phyloP scores from a whole-genome alignment of 1,140 invertebrate species.

The Varroa destructor region DNA sequence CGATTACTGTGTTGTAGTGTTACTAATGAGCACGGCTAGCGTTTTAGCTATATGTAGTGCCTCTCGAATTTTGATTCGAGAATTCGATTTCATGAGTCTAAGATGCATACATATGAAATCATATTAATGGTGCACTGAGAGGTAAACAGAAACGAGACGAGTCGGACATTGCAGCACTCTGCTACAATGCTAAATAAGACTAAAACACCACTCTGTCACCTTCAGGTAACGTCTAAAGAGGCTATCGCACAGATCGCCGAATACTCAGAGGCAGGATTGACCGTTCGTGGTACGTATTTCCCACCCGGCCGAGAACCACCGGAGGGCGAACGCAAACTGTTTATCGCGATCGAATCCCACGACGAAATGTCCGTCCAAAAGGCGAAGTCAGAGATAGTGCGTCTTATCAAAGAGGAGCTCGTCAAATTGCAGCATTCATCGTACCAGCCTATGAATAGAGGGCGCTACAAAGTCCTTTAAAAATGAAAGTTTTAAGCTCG shows the following conservation, averaged over 20 bases:
- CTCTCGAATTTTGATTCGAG: neutral
- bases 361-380: slow-evolving; percentile 91
- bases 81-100: no score
- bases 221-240: slow-evolving; percentile 51
- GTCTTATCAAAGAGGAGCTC: slow-evolving; percentile 93
- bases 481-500: no score
- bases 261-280: slow-evolving; percentile 96
- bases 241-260: slow-evolving; percentile 94
- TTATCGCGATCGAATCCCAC: slow-evolving; percentile 95
- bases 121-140: no score
- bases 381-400: slow-evolving; percentile 93
- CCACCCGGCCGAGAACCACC: slow-evolving; percentile 63
- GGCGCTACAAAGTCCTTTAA: slow-evolving; percentile 86
- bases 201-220: slow-evolving; percentile 6
- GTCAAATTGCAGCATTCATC: slow-evolving; percentile 71
- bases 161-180: no score
- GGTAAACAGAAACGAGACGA: no score
- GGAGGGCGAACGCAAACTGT: slow-evolving; percentile 90
- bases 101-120: no score
- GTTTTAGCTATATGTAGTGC: slow-evolving; percentile 10
- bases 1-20: no score
- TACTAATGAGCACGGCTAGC: neutral
- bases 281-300: slow-evolving; percentile 93
- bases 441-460: slow-evolving; percentile 67
- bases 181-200: no score